Base-by-base conservation (phyloP, 1,140 invertebrate species). In the Dysdera silvatica region DNA sequence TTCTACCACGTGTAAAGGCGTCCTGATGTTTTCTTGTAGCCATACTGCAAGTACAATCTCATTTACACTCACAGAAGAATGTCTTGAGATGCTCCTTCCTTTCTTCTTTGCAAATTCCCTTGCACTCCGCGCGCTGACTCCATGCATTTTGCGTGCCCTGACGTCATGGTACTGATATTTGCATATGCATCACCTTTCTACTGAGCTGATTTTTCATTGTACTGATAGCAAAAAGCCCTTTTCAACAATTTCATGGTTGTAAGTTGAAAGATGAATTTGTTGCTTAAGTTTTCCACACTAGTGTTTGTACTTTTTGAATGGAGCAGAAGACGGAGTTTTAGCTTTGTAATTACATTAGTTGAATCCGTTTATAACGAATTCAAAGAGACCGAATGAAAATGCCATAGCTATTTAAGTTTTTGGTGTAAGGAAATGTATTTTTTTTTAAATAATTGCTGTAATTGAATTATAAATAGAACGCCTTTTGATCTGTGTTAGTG, bases 281-380 rank as follows among this genome's bases (percentile, higher is more conserved):
- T 49, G 47, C 47, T 49, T 24, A 49, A 49, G 47, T 23, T 49
- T 49, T 26, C 8, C 14, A 49, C 47, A 49, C 47, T 28, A 49
- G 18, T 49, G 47, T 49, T 26, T 14, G 1, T 14, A n/a, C n/a
- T n/a, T n/a, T n/a, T n/a, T n/a, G n/a, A n/a, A n/a, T n/a, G n/a
- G n/a, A n/a, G n/a, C n/a, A n/a, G n/a, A n/a, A n/a, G n/a, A n/a
- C n/a, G n/a, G n/a, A n/a, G n/a, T n/a, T n/a, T n/a, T n/a, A n/a
- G n/a, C n/a, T n/a, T n/a, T n/a, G n/a, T n/a, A n/a, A n/a, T n/a
- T n/a, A n/a, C n/a, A n/a, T n/a, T n/a, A n/a, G n/a, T n/a, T n/a
- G n/a, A n/a, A n/a, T n/a, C n/a, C n/a, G n/a, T n/a, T n/a, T n/a
- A n/a, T n/a, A n/a, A n/a, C n/a, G n/a, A n/a, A n/a, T n/a, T n/a